Evolutionary conservation across 2,113 vertebrate species (phyloP).

Genomic region (Gila orcuttii): DNA sequence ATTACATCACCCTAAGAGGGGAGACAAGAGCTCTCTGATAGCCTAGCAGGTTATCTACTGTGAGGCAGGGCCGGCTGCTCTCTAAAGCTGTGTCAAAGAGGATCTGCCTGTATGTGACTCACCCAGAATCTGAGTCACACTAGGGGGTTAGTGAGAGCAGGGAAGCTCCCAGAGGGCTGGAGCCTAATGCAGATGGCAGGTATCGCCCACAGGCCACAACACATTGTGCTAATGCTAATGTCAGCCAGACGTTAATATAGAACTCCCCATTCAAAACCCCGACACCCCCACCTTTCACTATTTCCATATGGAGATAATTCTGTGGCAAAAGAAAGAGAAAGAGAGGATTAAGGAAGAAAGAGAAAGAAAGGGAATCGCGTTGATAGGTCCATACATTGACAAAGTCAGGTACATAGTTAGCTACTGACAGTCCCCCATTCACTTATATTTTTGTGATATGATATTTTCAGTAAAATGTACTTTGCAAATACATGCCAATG

Average conservation of each 20-base stretch:
- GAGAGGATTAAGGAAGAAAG: slow-evolving; percentile 57
- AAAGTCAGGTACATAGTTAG: slow-evolving; percentile 40
- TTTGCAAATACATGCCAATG: slow-evolving; percentile 61
- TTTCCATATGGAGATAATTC: slow-evolving; percentile 87
- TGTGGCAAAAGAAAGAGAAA: slow-evolving; percentile 54
- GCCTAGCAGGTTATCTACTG: slow-evolving; percentile 51
- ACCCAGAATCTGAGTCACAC: slow-evolving; percentile 48
- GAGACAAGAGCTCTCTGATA: slow-evolving; percentile 46
- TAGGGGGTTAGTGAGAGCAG: slow-evolving; percentile 36
- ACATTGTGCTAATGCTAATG: slow-evolving; percentile 99
- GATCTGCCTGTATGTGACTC: slow-evolving; percentile 42
- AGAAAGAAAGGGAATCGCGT: slow-evolving; percentile 33
- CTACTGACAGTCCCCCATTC: slow-evolving; percentile 5
- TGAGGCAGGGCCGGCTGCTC: slow-evolving; percentile 40
- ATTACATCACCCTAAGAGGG: slow-evolving; percentile 52
- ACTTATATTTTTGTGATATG: slow-evolving; percentile 3
- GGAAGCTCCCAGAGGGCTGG: slow-evolving; percentile 66
- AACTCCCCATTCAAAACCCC: slow-evolving; percentile 88
- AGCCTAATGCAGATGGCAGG: slow-evolving; percentile 98
- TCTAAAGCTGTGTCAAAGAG: slow-evolving; percentile 48
- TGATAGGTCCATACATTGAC: slow-evolving; percentile 29
- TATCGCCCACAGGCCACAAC: slow-evolving; percentile 95
- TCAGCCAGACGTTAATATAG: slow-evolving; percentile 99
- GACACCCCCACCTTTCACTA: slow-evolving; percentile 78
- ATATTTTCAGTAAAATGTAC: background rate